These are phyloP conservation scores for Lophius piscatorius DNA, from an alignment of 2,113 vertebrate species.

Conservation along the genomic window DNA sequence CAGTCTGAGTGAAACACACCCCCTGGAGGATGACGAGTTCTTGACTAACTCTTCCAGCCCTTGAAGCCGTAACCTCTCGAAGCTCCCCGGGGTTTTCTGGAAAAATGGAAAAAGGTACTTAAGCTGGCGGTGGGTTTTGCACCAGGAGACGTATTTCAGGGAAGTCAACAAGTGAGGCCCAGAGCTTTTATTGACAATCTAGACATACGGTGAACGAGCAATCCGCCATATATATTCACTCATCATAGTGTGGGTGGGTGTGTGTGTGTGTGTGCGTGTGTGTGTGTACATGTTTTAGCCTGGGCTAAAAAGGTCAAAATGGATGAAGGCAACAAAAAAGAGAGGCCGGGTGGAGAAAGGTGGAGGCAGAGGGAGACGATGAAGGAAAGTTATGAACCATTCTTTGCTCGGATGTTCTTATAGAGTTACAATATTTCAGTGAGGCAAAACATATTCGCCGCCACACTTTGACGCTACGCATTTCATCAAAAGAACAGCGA, in stretches of 20 bases:
- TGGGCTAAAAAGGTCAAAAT: too few relatives aligned
- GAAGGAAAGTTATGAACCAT: background rate
- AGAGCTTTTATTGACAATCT: too few relatives aligned
- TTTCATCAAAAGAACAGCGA: constrained; percentile 5
- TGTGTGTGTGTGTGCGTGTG: too few relatives aligned
- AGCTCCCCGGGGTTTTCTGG: constrained; percentile 37
- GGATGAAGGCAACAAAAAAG: constrained; percentile 1
- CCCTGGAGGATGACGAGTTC: background rate
- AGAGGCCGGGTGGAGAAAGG: too few relatives aligned
- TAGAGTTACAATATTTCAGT: background rate
- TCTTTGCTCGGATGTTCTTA: background rate
- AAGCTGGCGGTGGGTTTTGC: constrained; percentile 34
- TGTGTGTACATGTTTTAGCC: too few relatives aligned
- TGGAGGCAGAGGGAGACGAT: too few relatives aligned
- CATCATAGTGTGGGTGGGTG: too few relatives aligned
- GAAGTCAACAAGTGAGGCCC: constrained; percentile 52
- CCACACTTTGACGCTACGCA: background rate
- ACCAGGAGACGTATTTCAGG: constrained; percentile 16
- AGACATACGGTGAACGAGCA: too few relatives aligned
- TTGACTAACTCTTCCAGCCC: constrained; percentile 15
- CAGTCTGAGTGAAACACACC: background rate
- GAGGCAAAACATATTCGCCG: background rate
- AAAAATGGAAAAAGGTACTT: constrained; percentile 46
- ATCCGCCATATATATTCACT: too few relatives aligned
- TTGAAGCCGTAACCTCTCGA: constrained; percentile 22